Base-by-base conservation (phyloP, 1,140 invertebrate genomes). In the Halesus radiatus region DNA sequence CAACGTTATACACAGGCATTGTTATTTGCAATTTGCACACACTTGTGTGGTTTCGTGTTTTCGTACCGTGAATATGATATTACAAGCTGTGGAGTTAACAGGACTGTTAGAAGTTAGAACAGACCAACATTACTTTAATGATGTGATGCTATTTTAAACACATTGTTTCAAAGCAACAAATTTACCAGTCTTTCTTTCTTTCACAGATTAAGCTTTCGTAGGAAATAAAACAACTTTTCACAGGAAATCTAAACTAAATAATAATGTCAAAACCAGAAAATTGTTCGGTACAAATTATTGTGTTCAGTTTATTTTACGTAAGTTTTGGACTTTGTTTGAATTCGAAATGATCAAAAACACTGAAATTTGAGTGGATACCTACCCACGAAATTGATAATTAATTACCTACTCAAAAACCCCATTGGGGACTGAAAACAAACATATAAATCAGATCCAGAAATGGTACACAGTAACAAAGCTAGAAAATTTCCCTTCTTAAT, bases 371-470 rank as follows among this genome's bases (percentile, higher is more conserved):
- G 29, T 45, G 26, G 58, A 23, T 60, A 32, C 37, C 37, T 45
- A 45, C 37, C 13, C 23, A 66, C 45, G 68, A 22, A 72, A 72
- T 37, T 37, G 32, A 54, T 72, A 53, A 72, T 72, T 72, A 72
- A 72, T 72, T 72, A 53, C 26, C 5, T 50, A 23, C 8, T 45
- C 37, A 53, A 72, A 32, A 72, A 72, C 22, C 53, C 50, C 50
- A 72, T 72, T 53, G 68, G 29, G 52, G 45, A 53, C 68, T 53
- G 68, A 26, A 53, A 72, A 54, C 68, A 72, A 72, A 72, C 29
- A 26, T 72, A 72, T 72, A 72, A 72, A 72, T 72, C 68, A 72
- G 52, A 72, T 72, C 68, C 20, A 52, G 68, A 72, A 70, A 72
- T 18, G 22, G 20, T 72, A 72, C 68, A 23, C 68, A 52, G 52